Evolutionary conservation across 2,113 vertebrate genomes (phyloP), one percentile per base, ranked within the genome.

Genomic region (Labeo catla): DNA sequence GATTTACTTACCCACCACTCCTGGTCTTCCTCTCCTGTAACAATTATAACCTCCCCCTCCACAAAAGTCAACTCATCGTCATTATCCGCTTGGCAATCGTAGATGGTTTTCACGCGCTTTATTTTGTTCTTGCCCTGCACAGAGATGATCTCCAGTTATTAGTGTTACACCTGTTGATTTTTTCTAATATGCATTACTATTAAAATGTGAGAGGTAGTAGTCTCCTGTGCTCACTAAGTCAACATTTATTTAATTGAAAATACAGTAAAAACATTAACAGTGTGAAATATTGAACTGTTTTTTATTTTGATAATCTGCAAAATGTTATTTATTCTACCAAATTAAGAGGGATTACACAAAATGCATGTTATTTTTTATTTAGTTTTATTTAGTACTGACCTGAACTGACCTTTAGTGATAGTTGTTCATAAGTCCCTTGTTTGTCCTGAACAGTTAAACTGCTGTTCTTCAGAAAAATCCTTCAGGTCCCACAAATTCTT

Each of bases 71-170:
- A 94, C 87, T 97, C 97, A 8, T 97, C 97, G 2, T 97, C 97
- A 0, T 97, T 97, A 91, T 97, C 97, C 0, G 97, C 97, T 91
- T 97, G 97, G 90, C 97, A 97, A 92, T 97, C 97, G 10, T 97
- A 97, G 89, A 97, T 97, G 84, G 97, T 97, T 93, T 97, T 97
- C 90, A 97, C 96, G n/a, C 96, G 92, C 85, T 94, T 94, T 84
- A 95, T 87, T 93, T 96, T 97, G 70, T 89, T 95, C 72, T 97
- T 97, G 4, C 94, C 96, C 97, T 97, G 86, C 76, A 54, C 34
- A 28, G 8, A 77, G n/a, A 77, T 5, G 13, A 50, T 28, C 23
- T 28, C 12, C 2, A 12, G 74, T 34, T 52, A 76, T 52, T 77
- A 52, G n/a, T 54, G 45, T 76, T 52, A 52, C 45, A 76, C 47